Conservation (phyloP, 2,113 vertebrate species). For the Benitochromis conjunctus region DNA sequence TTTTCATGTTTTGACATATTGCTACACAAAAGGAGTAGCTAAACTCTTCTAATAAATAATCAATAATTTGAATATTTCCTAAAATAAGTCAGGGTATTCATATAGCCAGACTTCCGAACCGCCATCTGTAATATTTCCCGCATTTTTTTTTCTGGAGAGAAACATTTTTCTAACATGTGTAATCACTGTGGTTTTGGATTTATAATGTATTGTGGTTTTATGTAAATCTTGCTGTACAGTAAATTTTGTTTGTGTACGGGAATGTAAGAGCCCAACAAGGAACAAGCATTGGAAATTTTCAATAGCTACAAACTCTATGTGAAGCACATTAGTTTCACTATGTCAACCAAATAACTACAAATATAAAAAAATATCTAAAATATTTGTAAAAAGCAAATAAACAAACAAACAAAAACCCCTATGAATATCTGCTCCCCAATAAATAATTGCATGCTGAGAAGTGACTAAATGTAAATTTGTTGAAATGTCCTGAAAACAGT, state of each 20-base stretch:
- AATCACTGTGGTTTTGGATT: background rate
- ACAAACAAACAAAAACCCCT: background rate
- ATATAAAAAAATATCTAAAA: background rate
- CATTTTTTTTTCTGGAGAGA: background rate
- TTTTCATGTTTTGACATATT: background rate
- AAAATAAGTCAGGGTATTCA: background rate
- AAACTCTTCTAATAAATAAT: background rate
- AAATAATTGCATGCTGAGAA: background rate
- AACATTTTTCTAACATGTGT: background rate
- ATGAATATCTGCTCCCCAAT: background rate
- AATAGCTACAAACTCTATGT: background rate
- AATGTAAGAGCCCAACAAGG: background rate
- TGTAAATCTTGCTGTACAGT: background rate
- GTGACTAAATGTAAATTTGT: background rate
- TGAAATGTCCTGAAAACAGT: background rate
- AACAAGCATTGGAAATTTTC: background rate
- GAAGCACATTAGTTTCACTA: background rate
- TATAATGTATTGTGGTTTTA: background rate
- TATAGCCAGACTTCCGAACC: background rate
- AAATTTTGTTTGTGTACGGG: background rate
- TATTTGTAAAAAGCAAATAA: background rate
- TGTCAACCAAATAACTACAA: background rate
- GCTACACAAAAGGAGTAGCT: background rate
- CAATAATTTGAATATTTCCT: background rate
- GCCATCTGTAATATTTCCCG: background rate